Evolutionary conservation across 2,888 invertebrate species (phyloP).

Genomic region (Oscheius myriophilus): DNA sequence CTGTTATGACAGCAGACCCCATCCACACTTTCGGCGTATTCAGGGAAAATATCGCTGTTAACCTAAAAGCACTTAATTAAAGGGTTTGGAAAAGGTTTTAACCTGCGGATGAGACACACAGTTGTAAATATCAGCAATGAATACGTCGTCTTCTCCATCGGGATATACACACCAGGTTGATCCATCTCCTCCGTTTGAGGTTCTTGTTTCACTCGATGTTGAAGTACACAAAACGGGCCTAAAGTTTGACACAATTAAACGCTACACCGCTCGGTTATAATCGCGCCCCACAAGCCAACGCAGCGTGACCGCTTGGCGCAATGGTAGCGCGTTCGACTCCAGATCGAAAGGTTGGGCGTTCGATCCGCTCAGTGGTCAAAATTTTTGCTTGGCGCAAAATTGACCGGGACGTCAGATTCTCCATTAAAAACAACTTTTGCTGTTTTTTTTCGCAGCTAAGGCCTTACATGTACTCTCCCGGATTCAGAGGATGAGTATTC

Average conservation of each 20-base stretch:
- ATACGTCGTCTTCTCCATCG: slow-evolving; percentile 62
- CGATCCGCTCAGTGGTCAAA: slow-evolving; percentile 61
- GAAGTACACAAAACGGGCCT: slow-evolving; percentile 65
- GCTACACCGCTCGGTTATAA: no score
- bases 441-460: no score
- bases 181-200: slow-evolving; percentile 64
- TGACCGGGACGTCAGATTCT: no score
- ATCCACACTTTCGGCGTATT: slow-evolving; percentile 63
- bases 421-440: no score
- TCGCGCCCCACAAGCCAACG: not conserved
- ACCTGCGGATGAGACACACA: slow-evolving; percentile 66
- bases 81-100: not conserved
- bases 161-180: slow-evolving; percentile 68
- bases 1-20: slow-evolving; percentile 67
- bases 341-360: slow-evolving; percentile 63
- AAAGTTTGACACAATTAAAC: slow-evolving; percentile 4
- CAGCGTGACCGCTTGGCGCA: slow-evolving; percentile 46
- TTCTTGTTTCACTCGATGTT: slow-evolving; percentile 52
- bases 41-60: slow-evolving; percentile 61
- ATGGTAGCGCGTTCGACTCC: slow-evolving; percentile 63
- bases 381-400: no score
- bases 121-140: slow-evolving; percentile 66
- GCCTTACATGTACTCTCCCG: slow-evolving; percentile 62
- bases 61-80: slow-evolving; percentile 36
- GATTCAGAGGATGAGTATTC: slow-evolving; percentile 59